A percentile compares a stretch with the other conserved stretches of the same genome.
These are phyloP conservation scores for Falco concolor DNA, from an alignment of 2,797 vertebrate species.

Conservation along the genomic window DNA sequence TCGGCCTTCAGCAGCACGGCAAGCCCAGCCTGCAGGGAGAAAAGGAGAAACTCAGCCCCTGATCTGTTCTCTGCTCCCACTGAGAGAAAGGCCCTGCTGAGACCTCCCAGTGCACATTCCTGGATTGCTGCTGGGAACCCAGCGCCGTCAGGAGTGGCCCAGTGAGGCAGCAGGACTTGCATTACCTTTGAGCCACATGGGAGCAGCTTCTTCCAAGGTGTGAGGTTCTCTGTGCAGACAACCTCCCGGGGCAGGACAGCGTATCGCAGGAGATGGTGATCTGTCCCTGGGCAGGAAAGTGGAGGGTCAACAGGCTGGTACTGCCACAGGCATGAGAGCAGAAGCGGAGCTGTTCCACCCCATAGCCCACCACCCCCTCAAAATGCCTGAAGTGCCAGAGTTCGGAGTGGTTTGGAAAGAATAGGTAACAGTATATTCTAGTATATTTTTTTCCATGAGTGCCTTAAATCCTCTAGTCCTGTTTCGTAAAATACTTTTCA, in stretches of 20 bases:
- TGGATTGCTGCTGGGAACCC: rapidly evolving
- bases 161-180: neutral
- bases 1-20: slow-evolving; percentile 92
- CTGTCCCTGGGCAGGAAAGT: slow-evolving; percentile 78
- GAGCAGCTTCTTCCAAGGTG: slow-evolving; percentile 96
- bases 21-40: slow-evolving; percentile 83
- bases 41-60: neutral
- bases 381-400: rapidly evolving
- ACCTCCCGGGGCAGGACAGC: slow-evolving; percentile 92
- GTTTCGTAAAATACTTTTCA: neutral
- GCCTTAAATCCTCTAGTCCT: neutral
- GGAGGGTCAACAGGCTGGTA: neutral
- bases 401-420: neutral
- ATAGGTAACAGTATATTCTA: neutral
- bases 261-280: slow-evolving; percentile 89
- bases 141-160: rapidly evolving
- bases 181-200: slow-evolving; percentile 94
- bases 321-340: neutral
- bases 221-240: slow-evolving; percentile 97
- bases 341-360: neutral
- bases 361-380: neutral
- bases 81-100: neutral
- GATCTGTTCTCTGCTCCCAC: neutral
- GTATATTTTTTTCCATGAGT: neutral
- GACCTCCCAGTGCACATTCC: rapidly evolving